Conservation (phyloP, 2,888 invertebrate genomes). For the Tromatobia lineatoria region DNA sequence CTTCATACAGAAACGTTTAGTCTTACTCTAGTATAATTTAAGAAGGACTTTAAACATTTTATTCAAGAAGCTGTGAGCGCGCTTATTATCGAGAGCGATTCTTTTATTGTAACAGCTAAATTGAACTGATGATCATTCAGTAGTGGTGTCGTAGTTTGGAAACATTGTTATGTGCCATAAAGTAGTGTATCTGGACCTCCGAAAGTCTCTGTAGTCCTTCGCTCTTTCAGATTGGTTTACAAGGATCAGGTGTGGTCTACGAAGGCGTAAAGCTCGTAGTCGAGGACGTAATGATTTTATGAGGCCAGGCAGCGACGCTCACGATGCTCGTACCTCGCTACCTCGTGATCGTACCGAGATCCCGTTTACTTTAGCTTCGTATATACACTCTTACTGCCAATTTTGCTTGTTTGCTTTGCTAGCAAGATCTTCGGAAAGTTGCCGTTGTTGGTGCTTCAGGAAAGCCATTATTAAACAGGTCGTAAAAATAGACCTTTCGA, state of each 20-base stretch:
- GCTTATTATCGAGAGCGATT: neutral
- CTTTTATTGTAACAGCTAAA: conserved; percentile 28
- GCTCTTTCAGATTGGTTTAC: conserved; percentile 71
- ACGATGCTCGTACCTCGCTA: conserved; percentile 45
- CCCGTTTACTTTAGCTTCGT: conserved; percentile 39
- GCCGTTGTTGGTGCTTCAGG: conserved; percentile 4
- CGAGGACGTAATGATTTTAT: conserved; percentile 79
- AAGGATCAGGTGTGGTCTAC: conserved; percentile 77
- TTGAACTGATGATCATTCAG: conserved; percentile 21
- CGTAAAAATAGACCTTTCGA: conserved; percentile 45
- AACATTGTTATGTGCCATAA: conserved; percentile 44
- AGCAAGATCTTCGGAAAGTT: conserved; percentile 33
- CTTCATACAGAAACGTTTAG: neutral
- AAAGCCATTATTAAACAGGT: conserved; percentile 62
- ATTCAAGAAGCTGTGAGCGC: neutral
- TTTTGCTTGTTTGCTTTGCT: conserved; percentile 57
- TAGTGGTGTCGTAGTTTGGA: conserved; percentile 24
- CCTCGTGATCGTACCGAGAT: conserved; percentile 61
- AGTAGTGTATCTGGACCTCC: conserved; percentile 52
- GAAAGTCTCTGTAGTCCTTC: conserved; percentile 54
- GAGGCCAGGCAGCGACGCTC: conserved; percentile 66
- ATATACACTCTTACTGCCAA: conserved; percentile 49
- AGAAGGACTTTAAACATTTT: neutral
- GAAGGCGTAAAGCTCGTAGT: conserved; percentile 76
- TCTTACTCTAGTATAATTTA: neutral